A percentile compares a stretch with the other conserved stretches of the same genome.
Conservation (phyloP, 2,888 invertebrate species). For the Polydrusus pterygomalis region DNA sequence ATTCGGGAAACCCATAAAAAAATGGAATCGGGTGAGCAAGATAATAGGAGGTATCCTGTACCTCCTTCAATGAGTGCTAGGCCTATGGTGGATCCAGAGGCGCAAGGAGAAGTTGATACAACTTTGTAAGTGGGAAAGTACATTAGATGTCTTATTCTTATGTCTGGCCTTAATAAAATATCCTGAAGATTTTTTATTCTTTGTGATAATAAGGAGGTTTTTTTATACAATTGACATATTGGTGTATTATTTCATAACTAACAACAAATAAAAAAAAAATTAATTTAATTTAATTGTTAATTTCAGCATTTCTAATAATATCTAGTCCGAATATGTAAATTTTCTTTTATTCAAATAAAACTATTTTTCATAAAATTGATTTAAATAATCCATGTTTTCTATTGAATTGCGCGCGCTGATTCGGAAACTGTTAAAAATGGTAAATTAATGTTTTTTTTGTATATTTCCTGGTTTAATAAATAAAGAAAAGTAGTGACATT, state of each 20-base stretch:
- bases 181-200: no score
- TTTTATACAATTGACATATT: background rate
- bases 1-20: background rate
- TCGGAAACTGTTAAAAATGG: no score
- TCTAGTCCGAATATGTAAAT: background rate
- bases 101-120: constrained; percentile 90
- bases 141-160: background rate
- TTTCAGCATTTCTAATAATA: background rate
- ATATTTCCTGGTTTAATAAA: no score
- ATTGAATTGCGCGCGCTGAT: no score
- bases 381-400: background rate
- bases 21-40: constrained; percentile 41
- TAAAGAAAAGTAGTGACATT: no score
- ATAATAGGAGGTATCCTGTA: constrained; percentile 20
- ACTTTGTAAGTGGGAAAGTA: constrained; percentile 75
- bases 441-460: no score
- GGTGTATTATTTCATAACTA: background rate
- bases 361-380: background rate
- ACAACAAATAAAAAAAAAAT: no score
- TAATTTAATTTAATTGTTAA: no score
- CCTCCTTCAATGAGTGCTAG: constrained; percentile 68
- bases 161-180: background rate
- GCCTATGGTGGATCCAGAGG: constrained; percentile 89
- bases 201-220: no score
- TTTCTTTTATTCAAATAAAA: background rate